phyloP scores from a whole-genome alignment of 1,140 invertebrate genomes.

The Pogonomyrmex californicus region DNA sequence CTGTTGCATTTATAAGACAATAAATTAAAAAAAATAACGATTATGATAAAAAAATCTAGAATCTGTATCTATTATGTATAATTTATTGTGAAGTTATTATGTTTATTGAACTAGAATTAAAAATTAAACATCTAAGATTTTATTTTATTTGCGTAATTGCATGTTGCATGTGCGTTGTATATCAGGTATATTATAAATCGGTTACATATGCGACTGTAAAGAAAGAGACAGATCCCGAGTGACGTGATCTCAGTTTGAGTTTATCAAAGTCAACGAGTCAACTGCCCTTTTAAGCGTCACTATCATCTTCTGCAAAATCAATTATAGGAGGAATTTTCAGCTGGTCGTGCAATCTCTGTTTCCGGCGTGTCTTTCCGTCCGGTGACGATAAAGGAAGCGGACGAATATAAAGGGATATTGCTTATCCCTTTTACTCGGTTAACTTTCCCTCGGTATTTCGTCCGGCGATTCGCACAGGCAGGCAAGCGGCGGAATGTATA shows the following conservation, averaged over 20 bases:
- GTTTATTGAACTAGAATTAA: not conserved
- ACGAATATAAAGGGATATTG: slow-evolving; percentile 52
- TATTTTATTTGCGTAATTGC: not conserved
- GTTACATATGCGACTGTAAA: not conserved
- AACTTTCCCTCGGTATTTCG: not conserved
- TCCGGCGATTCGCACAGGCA: not conserved
- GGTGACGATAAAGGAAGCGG: not conserved
- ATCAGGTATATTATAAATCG: not conserved
- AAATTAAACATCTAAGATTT: not conserved
- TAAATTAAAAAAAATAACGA: not conserved
- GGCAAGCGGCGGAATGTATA: slow-evolving; percentile 16
- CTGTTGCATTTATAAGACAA: not conserved
- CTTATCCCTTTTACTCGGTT: slow-evolving; percentile 56
- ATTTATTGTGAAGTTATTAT: not conserved
- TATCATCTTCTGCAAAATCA: slow-evolving; percentile 28
- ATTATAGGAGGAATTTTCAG: slow-evolving; percentile 12
- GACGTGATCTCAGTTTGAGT: not conserved
- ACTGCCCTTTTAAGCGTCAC: not conserved
- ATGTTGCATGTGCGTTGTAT: too few relatives aligned
- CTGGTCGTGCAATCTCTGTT: not conserved
- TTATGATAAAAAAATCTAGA: not conserved
- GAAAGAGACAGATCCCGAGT: too few relatives aligned
- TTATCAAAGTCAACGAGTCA: not conserved
- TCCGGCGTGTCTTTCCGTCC: slow-evolving; percentile 5
- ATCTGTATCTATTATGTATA: not conserved